Evolutionary conservation across 2,797 vertebrate genomes (phyloP).

Genomic region (Okamejei kenojei): DNA sequence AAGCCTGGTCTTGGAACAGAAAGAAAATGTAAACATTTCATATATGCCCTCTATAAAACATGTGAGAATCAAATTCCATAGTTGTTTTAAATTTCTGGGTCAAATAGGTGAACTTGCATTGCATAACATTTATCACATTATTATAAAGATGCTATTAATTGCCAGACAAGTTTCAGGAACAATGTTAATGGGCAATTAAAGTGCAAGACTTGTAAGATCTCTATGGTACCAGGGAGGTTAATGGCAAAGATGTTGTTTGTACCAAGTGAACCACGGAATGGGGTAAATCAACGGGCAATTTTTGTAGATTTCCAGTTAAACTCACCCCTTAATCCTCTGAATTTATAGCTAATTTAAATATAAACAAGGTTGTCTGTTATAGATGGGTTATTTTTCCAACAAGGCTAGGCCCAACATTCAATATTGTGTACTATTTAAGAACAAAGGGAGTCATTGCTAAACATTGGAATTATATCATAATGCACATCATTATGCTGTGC

Average conservation of each 20-base stretch:
- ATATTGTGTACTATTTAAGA: neutral
- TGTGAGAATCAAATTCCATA: neutral
- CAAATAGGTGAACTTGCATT: neutral
- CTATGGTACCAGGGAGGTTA: neutral
- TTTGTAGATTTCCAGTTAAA: neutral
- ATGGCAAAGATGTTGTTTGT: neutral
- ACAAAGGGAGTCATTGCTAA: conserved; percentile 1
- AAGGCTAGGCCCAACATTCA: neutral
- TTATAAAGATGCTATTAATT: neutral
- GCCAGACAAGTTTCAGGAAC: neutral
- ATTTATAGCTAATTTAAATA: neutral
- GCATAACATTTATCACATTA: neutral
- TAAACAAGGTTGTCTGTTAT: neutral
- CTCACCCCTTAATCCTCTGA: neutral
- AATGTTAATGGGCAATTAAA: neutral
- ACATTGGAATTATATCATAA: neutral
- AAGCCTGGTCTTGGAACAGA: neutral
- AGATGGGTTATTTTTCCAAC: neutral
- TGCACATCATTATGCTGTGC: neutral
- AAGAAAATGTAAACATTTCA: neutral
- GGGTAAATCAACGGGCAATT: neutral
- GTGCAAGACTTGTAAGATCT: neutral
- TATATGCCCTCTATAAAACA: neutral
- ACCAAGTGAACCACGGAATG: neutral
- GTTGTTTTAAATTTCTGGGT: neutral